Conservation (phyloP, 2,113 vertebrate species). For the Pipa parva region DNA sequence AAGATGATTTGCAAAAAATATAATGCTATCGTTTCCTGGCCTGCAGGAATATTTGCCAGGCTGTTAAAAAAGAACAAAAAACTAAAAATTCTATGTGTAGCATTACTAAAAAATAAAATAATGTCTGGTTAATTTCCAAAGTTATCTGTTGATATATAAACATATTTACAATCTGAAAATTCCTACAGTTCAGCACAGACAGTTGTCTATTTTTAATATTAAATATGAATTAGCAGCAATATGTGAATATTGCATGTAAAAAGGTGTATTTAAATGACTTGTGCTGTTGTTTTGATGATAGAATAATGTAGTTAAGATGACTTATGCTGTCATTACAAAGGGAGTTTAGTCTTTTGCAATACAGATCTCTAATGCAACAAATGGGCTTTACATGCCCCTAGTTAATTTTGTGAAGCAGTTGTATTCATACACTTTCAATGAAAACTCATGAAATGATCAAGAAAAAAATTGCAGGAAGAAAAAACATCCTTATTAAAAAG, state of each 20-base stretch:
- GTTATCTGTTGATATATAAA: conserved; percentile 13
- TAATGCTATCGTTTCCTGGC: conserved; percentile 39
- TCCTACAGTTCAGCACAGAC: neutral
- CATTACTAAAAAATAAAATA: neutral
- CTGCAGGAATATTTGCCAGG: conserved; percentile 41
- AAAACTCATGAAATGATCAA: too few species aligned
- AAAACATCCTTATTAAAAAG: too few species aligned
- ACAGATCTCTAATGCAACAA: too few species aligned
- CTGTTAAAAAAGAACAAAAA: conserved; percentile 7
- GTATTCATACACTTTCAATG: too few species aligned
- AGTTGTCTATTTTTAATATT: neutral
- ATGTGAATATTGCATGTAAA: conserved; percentile 6
- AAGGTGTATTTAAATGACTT: neutral
- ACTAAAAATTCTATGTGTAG: neutral
- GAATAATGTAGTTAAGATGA: neutral
- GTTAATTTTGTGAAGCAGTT: too few species aligned
- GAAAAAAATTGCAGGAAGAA: too few species aligned
- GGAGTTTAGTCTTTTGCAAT: too few species aligned
- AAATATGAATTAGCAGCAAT: conserved; percentile 37
- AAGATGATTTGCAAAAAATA: conserved; percentile 25
- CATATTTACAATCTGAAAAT: conserved; percentile 31
- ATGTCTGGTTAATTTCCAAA: neutral
- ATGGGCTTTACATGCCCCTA: too few species aligned
- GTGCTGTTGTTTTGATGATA: neutral
- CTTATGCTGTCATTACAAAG: too few species aligned